These are phyloP conservation scores for Marmota monax DNA, from an alignment of 2,113 vertebrate genomes.

Conservation along the genomic window DNA sequence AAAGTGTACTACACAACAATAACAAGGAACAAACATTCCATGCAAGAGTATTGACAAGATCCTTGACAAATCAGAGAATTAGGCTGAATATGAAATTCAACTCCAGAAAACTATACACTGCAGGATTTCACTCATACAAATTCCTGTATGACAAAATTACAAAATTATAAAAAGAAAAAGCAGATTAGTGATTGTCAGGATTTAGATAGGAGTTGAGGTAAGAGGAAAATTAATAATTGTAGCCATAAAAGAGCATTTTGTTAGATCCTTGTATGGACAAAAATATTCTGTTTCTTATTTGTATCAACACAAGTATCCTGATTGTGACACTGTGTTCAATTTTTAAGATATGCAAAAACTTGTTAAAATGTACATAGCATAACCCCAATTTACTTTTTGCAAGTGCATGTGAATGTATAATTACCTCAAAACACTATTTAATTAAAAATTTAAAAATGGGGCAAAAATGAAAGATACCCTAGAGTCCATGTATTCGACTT, in stretches of 20 bases:
- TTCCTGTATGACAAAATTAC: too few species aligned
- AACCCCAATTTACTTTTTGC: neutral
- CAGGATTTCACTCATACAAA: neutral
- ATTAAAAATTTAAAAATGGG: neutral
- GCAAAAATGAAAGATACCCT: neutral
- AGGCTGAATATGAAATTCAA: neutral
- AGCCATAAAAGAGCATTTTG: neutral
- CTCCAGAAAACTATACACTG: neutral
- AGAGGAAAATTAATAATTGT: neutral
- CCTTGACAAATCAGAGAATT: too few species aligned
- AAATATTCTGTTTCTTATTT: neutral
- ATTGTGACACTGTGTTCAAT: accelerated
- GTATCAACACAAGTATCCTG: neutral
- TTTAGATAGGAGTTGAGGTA: neutral
- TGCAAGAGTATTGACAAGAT: neutral
- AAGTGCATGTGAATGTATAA: neutral
- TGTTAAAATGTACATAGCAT: accelerated
- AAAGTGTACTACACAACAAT: neutral
- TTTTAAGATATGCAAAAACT: neutral
- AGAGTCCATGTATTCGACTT: neutral
- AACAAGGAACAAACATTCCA: neutral
- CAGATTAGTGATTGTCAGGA: neutral
- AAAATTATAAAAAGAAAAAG: too few species aligned
- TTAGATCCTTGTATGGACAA: accelerated
- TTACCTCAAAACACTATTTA: neutral